phyloP scores from a whole-genome alignment of 1,140 invertebrate species.

The Scylla paramamosain region DNA sequence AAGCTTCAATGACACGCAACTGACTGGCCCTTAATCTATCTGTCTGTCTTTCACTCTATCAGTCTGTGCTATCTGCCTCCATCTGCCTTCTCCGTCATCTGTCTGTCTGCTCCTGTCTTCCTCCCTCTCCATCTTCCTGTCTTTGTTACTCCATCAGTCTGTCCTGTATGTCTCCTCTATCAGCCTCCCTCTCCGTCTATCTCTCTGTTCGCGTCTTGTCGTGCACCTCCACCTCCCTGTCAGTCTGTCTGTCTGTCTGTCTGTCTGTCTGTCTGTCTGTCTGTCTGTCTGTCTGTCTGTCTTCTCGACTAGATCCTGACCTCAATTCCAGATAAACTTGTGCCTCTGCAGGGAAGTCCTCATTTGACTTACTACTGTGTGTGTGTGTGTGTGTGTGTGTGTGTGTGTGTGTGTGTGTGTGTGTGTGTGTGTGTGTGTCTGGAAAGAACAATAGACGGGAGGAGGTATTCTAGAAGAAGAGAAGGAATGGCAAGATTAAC shows the following conservation, averaged over 20 bases:
- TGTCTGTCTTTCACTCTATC: no score
- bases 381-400: conserved; percentile 49
- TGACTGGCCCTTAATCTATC: no score
- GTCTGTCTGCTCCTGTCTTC: background rate
- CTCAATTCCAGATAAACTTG: no score
- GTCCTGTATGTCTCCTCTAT: background rate
- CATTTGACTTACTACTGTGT: background rate
- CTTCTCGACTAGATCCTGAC: background rate
- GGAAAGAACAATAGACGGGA: background rate
- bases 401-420: conserved; percentile 39
- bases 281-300: background rate
- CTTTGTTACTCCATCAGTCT: conserved; percentile 10
- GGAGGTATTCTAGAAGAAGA: no score
- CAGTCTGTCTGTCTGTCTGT: background rate
- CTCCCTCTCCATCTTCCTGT: conserved; percentile 32
- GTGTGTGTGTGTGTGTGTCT: conserved; percentile 39
- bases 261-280: conserved; percentile 39
- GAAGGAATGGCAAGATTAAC: background rate
- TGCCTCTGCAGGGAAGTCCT: no score
- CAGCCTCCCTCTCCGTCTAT: background rate
- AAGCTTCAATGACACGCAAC: no score
- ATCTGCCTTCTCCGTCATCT: background rate
- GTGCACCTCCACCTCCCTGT: background rate
- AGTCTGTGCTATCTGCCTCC: no score
- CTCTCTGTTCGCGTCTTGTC: background rate